Base-by-base conservation (phyloP, 2,113 vertebrate genomes). In the Puffinus mauretanicus region DNA sequence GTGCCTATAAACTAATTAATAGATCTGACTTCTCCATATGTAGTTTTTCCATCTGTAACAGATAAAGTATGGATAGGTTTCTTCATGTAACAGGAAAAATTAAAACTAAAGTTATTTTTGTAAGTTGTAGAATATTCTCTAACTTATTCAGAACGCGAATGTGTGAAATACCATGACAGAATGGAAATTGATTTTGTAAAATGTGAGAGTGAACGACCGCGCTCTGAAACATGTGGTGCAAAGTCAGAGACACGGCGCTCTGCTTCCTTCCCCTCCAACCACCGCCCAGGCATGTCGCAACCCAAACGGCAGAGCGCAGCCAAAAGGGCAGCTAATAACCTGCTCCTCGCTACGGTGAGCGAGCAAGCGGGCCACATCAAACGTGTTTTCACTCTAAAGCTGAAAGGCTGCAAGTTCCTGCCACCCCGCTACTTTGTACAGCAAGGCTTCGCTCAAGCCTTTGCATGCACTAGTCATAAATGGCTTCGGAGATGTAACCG, bases 101-200 rank as follows among this genome's bases (percentile, higher is more conserved):
- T 98, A 98, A 97, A 98, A 98, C 96, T 93, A 36, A 96, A 97
- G 97, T 97, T 98, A 98, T 97, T 98, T 98, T 97, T 96, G 96
- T 97, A 94, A 98, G 97, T 97, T 95, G 97, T 97, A 97, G 97
- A 98, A 96, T 98, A 97, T 96, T 98, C 97, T 96, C 95, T 97
- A 94, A 98, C 97, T 98, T 98, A 97, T 96, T 98, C 97, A 94
- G 94, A 98, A 97, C 55, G 67, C 95, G 78, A 96, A 98, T 96
- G 98, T 98, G 98, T 98, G 97, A 98, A 98, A 97, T 97, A 98
- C 97, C 98, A 98, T 69, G 97, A 98, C 98, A 98, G 98, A 98
- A 98, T 98, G 97, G 97, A 98, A 98, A 98, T 97, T 97, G 97
- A 98, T 98, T 98, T 97, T 98, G 96, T 97, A 98, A 98, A 98